Conservation (phyloP, 2,888 invertebrate genomes). For the Thereva unica region DNA sequence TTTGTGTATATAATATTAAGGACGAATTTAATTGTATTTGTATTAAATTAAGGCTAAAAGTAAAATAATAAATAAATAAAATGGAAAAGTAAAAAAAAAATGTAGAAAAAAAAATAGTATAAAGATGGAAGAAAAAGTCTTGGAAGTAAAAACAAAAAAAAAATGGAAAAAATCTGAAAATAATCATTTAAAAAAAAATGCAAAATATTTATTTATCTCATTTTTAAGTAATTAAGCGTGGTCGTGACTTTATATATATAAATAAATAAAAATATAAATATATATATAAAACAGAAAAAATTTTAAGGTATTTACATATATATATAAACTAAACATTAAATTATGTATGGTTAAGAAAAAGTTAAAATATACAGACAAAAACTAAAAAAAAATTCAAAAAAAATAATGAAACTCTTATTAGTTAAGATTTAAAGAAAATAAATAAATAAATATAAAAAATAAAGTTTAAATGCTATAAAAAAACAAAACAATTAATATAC, state of each 20-base stretch:
- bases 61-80: background rate
- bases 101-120: background rate
- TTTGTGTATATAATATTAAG: slow-evolving; percentile 42
- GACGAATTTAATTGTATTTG: slow-evolving; percentile 39
- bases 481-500: no score
- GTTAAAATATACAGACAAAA: slow-evolving; percentile 7
- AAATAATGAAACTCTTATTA: background rate
- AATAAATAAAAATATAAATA: slow-evolving; percentile 6
- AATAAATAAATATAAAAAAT: no score
- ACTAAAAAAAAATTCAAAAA: slow-evolving; percentile 11
- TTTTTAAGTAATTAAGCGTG: slow-evolving; percentile 33
- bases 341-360: slow-evolving; percentile 23
- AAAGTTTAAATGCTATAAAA: no score
- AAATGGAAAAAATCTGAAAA: slow-evolving; percentile 31
- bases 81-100: background rate
- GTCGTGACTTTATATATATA: slow-evolving; percentile 33
- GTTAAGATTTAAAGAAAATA: no score
- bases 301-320: slow-evolving; percentile 22
- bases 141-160: slow-evolving; percentile 5
- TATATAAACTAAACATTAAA: background rate
- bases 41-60: background rate
- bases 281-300: slow-evolving; percentile 9
- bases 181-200: slow-evolving; percentile 18
- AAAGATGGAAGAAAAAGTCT: background rate
- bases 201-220: slow-evolving; percentile 36